Percentiles rank a stretch among this genome's conserved stretches.
Evolutionary conservation across 2,888 invertebrate species (phyloP).

Genomic region (Trachelus troglodyta): DNA sequence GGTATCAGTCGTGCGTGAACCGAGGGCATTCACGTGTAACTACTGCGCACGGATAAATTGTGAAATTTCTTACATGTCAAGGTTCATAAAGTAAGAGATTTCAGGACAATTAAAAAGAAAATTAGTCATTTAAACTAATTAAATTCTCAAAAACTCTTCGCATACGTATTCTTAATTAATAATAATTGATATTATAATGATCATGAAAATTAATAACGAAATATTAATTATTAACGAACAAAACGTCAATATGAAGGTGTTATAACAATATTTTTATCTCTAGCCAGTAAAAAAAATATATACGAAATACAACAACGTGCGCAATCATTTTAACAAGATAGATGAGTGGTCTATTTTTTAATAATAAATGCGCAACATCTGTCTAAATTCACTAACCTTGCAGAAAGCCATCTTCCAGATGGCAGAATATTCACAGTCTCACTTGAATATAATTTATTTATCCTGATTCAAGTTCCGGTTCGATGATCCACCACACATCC

Average conservation of each 20-base stretch:
- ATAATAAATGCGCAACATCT: neutral
- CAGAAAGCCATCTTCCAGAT: constrained; percentile 32
- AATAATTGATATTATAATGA: neutral
- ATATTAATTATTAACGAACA: neutral
- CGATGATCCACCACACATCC: constrained; percentile 48
- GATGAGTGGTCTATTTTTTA: neutral
- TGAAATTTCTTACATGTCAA: neutral
- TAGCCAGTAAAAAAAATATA: neutral
- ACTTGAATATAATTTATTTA: constrained; percentile 6
- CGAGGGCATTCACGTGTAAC: neutral
- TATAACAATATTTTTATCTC: neutral
- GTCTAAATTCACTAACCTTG: constrained; percentile 29
- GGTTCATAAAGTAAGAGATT: neutral
- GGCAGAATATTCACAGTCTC: constrained; percentile 1
- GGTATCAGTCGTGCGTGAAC: neutral
- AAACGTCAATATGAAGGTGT: neutral
- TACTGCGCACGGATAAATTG: neutral
- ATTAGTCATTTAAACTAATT: too few relatives aligned
- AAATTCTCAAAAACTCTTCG: neutral
- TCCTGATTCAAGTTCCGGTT: constrained; percentile 31
- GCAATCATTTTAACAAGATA: neutral
- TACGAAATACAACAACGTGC: neutral
- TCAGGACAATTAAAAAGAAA: neutral
- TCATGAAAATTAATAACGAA: neutral
- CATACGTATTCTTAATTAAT: neutral